Percentiles rank a stretch among this genome's conserved stretches.
Conservation (phyloP, 2,797 vertebrate species). For the Threskiornis aethiopicus region DNA sequence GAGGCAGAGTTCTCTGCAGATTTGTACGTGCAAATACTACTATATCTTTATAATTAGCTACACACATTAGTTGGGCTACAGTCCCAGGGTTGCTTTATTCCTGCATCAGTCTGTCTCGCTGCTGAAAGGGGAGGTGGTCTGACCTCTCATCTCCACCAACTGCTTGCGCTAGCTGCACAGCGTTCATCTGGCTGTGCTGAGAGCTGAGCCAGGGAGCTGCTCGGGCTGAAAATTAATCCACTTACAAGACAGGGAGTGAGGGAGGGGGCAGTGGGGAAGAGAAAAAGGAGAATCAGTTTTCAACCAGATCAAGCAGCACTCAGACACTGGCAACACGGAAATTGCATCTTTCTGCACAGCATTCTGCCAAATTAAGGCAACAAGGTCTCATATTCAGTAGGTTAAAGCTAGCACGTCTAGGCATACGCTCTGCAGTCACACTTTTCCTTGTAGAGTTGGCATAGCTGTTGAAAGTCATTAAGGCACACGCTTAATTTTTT, state of each 20-base stretch:
- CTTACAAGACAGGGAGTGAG: not conserved
- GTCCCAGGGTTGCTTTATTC: not conserved
- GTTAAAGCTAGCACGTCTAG: not conserved
- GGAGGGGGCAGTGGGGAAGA: not conserved
- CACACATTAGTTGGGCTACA: not conserved
- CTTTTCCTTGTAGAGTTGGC: not conserved
- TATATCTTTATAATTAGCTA: not conserved
- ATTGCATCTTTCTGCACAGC: not conserved
- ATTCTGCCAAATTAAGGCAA: not conserved
- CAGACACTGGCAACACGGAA: not conserved
- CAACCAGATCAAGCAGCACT: not conserved
- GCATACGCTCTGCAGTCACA: not conserved
- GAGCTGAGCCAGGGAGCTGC: not conserved
- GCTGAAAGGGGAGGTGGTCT: not conserved
- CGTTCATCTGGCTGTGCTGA: not conserved
- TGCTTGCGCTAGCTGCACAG: not conserved
- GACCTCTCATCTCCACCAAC: not conserved
- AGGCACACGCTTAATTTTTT: not conserved
- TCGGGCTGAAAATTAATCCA: conserved; percentile 10
- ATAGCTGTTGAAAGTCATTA: not conserved
- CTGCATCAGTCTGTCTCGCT: not conserved
- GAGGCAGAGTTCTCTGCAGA: not conserved
- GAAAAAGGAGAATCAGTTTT: not conserved
- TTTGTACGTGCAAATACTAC: not conserved
- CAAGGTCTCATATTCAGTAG: not conserved